Evolutionary conservation across 2,797 vertebrate species (phyloP).

Genomic region (Pteronotus mesoamericanus): DNA sequence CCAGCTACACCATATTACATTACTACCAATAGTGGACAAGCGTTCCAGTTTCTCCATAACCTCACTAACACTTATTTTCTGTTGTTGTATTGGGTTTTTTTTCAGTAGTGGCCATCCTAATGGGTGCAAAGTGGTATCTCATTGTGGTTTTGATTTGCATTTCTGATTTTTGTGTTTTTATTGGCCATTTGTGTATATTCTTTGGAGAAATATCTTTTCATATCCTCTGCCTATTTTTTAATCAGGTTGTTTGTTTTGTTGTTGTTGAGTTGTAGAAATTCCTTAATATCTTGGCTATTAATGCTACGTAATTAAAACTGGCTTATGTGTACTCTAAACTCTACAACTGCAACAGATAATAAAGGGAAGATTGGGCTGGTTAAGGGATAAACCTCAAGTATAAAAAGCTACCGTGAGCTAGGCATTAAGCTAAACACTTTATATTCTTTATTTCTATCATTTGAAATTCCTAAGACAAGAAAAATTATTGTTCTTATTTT

Average conservation of each 20-base stretch:
- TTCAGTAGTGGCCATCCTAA: neutral
- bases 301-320: neutral
- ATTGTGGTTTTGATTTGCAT: neutral
- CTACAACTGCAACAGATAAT: neutral
- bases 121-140: neutral
- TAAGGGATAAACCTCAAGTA: neutral
- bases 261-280: neutral
- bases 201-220: neutral
- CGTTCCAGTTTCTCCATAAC: neutral
- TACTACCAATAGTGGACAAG: neutral
- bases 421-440: neutral
- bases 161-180: neutral
- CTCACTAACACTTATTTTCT: neutral
- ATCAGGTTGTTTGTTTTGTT: neutral
- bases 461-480: neutral
- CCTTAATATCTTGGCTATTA: neutral
- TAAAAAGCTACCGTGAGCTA: neutral
- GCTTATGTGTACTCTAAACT: neutral
- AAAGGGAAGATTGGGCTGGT: neutral
- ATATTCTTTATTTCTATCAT: neutral
- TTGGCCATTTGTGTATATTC: neutral
- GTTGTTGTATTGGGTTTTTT: neutral
- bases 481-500: neutral
- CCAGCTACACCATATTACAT: neutral
- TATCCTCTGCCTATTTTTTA: neutral